Conservation (phyloP, 2,797 vertebrate genomes). For the Gila robusta region DNA sequence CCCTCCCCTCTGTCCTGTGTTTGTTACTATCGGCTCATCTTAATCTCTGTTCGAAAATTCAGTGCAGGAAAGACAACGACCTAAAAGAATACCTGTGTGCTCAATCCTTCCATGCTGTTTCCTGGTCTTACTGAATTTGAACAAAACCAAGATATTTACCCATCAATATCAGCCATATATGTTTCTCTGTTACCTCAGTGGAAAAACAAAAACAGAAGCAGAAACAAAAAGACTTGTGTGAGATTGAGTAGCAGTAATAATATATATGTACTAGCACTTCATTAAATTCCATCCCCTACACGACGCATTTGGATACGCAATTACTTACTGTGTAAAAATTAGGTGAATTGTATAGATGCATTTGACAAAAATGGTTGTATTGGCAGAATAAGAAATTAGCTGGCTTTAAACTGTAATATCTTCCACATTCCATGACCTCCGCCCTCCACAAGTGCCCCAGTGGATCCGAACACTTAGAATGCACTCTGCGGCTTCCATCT, state of each 20-base stretch:
- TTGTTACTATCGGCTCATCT: conserved; percentile 51
- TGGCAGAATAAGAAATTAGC: conserved; percentile 27
- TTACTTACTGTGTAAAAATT: conserved; percentile 65
- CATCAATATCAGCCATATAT: conserved; percentile 27
- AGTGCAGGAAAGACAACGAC: conserved; percentile 72
- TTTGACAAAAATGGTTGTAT: conserved; percentile 7
- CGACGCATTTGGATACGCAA: conserved; percentile 72
- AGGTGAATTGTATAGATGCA: conserved; percentile 1
- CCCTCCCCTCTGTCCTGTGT: conserved; percentile 47
- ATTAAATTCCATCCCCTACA: conserved; percentile 74
- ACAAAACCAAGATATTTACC: conserved; percentile 14
- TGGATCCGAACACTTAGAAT: conserved; percentile 61
- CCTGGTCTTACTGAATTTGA: conserved; percentile 36
- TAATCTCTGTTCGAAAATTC: conserved; percentile 37
- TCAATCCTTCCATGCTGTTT: conserved; percentile 30
- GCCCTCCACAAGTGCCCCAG: conserved; percentile 55
- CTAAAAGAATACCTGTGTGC: conserved; percentile 21
- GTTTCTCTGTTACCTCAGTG: conserved; percentile 38
- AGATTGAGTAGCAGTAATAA: conserved; percentile 52
- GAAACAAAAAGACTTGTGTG: conserved; percentile 35
- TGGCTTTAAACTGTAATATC: conserved; percentile 35
- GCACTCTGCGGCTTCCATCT: conserved; percentile 63
- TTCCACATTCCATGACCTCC: conserved; percentile 54
- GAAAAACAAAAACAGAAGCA: conserved; percentile 28
- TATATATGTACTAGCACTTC: conserved; percentile 77